These are phyloP conservation scores for Sylvia atricapilla DNA, from an alignment of 2,113 vertebrate genomes.

Conservation along the genomic window DNA sequence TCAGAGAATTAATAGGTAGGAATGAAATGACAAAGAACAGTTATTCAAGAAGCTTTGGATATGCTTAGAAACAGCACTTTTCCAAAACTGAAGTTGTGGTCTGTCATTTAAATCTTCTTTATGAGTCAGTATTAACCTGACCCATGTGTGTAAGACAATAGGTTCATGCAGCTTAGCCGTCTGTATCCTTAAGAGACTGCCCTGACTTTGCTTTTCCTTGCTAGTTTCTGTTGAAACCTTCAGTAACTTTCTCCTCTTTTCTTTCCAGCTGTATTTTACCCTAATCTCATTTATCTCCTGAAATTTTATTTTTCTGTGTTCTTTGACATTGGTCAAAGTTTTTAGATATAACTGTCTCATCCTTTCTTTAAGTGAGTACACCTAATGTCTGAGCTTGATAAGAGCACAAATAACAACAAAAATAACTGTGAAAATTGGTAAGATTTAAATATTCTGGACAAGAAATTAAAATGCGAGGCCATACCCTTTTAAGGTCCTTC, in stretches of 20 bases:
- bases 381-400: neutral
- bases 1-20: neutral
- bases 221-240: neutral
- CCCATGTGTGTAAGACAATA: neutral
- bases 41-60: neutral
- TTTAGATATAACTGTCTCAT: neutral
- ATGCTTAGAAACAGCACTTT: neutral
- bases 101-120: neutral
- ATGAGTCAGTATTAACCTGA: neutral
- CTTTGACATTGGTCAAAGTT: neutral
- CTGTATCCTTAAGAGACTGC: neutral
- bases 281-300: neutral
- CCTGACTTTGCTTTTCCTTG: neutral
- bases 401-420: neutral
- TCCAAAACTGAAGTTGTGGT: neutral
- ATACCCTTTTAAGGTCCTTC: neutral
- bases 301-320: neutral
- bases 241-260: neutral
- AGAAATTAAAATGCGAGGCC: neutral
- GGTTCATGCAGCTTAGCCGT: neutral
- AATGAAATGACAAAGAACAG: neutral
- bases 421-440: neutral
- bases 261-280: neutral
- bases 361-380: neutral
- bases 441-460: neutral